Conservation (phyloP, 2,113 vertebrate genomes). For the Ascaphus truei region DNA sequence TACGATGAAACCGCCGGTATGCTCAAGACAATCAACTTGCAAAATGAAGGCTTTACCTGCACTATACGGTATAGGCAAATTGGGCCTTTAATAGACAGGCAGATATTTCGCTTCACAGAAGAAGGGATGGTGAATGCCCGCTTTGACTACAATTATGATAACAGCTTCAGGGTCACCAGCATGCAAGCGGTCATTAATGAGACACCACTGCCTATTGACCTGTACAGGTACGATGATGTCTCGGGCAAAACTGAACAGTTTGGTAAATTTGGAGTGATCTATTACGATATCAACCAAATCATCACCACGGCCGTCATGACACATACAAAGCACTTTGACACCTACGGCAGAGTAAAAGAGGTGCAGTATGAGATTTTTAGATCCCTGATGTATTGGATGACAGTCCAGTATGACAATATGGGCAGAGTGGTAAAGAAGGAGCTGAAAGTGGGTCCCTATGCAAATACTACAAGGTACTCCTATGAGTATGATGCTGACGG, state of each 20-base stretch:
- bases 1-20: conserved; percentile 90
- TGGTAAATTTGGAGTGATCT: conserved; percentile 96
- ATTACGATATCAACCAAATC: conserved; percentile 97
- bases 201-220: conserved; percentile 90
- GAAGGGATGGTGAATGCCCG: conserved; percentile 97
- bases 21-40: conserved; percentile 91
- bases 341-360: conserved; percentile 92
- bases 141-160: conserved; percentile 97
- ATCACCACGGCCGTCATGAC: conserved; percentile 98
- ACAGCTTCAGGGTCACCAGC: conserved; percentile 96
- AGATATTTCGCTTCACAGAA: conserved; percentile 97
- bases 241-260: conserved; percentile 97
- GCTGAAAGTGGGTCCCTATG: conserved; percentile 94
- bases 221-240: conserved; percentile 94
- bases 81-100: conserved; percentile 90
- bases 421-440: conserved; percentile 95
- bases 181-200: conserved; percentile 98
- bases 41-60: conserved; percentile 92
- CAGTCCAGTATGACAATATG: conserved; percentile 96
- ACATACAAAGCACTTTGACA: conserved; percentile 96
- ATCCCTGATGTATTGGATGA: conserved; percentile 99
- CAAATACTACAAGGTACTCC: conserved; percentile 92
- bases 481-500: conserved; percentile 94
- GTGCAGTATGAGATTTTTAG: conserved; percentile 97
- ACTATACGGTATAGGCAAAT: conserved; percentile 95